These are phyloP conservation scores for Scotopteryx bipunctaria DNA, from an alignment of 2,888 invertebrate genomes.

Conservation along the genomic window DNA sequence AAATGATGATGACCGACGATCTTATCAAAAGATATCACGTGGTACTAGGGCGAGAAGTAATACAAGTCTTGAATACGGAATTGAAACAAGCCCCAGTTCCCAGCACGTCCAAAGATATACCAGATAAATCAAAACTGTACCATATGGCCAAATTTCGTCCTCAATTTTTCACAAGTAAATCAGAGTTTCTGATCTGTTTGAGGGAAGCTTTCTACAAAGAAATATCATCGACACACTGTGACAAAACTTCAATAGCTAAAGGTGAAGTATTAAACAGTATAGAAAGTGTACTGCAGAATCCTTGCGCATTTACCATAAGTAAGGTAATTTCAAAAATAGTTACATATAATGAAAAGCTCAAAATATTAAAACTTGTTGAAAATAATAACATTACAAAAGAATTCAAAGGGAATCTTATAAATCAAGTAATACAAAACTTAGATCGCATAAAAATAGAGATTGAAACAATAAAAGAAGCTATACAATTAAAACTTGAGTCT, in stretches of 20 bases:
- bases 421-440: slow-evolving; percentile 33
- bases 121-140: slow-evolving; percentile 9
- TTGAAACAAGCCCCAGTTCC: background rate
- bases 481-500: slow-evolving; percentile 33
- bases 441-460: slow-evolving; percentile 36
- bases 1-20: slow-evolving; percentile 43
- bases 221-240: slow-evolving; percentile 35
- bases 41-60: slow-evolving; percentile 43
- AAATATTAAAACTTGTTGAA: slow-evolving; percentile 31
- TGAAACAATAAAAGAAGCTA: slow-evolving; percentile 38
- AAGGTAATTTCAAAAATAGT: slow-evolving; percentile 43
- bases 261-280: slow-evolving; percentile 33
- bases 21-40: slow-evolving; percentile 48
- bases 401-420: slow-evolving; percentile 26
- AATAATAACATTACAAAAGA: slow-evolving; percentile 33
- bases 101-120: background rate
- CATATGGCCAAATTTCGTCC: slow-evolving; percentile 40
- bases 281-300: slow-evolving; percentile 31
- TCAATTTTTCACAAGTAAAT: slow-evolving; percentile 43
- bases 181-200: slow-evolving; percentile 34
- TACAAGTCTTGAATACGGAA: slow-evolving; percentile 29
- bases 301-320: slow-evolving; percentile 39
- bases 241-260: slow-evolving; percentile 30
- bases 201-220: slow-evolving; percentile 40
- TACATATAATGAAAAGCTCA: slow-evolving; percentile 27